Evolutionary conservation across 2,888 invertebrate genomes (phyloP).

Genomic region (Oscheius myriophilus): DNA sequence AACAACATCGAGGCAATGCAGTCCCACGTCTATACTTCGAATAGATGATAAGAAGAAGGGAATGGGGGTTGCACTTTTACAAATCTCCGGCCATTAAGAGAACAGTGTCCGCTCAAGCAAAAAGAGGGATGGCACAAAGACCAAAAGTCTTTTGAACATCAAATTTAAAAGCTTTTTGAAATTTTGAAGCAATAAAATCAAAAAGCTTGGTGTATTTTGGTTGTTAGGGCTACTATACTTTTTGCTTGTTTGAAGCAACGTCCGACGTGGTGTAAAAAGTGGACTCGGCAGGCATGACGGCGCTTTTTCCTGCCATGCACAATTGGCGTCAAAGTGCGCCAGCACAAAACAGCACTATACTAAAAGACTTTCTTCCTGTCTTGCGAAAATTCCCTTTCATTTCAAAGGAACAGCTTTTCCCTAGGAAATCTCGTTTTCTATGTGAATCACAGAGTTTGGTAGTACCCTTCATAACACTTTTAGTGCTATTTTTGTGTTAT

Average conservation of each 20-base stretch:
- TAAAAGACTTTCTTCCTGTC: slow-evolving; percentile 22
- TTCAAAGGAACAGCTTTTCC: background rate
- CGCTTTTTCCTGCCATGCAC: slow-evolving; percentile 27
- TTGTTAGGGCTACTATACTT: slow-evolving; percentile 11
- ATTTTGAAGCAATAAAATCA: no score
- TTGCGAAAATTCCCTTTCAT: no score
- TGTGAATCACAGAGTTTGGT: no score
- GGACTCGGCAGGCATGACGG: slow-evolving; percentile 27
- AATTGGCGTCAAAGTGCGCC: slow-evolving; percentile 30
- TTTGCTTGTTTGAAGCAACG: background rate
- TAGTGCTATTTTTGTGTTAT: background rate
- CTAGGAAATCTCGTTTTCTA: background rate
- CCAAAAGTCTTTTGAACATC: no score
- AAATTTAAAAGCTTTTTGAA: no score
- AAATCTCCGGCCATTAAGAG: background rate
- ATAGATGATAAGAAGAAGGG: background rate
- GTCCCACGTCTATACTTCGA: background rate
- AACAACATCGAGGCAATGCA: slow-evolving; percentile 8
- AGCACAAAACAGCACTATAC: slow-evolving; percentile 28
- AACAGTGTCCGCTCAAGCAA: background rate
- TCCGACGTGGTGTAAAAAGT: slow-evolving; percentile 30
- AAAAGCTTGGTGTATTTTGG: no score
- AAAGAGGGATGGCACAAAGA: background rate
- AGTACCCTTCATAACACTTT: no score
- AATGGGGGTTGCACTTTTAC: background rate